These are phyloP conservation scores for Dicentrarchus labrax DNA, from an alignment of 2,113 vertebrate genomes.

Conservation along the genomic window DNA sequence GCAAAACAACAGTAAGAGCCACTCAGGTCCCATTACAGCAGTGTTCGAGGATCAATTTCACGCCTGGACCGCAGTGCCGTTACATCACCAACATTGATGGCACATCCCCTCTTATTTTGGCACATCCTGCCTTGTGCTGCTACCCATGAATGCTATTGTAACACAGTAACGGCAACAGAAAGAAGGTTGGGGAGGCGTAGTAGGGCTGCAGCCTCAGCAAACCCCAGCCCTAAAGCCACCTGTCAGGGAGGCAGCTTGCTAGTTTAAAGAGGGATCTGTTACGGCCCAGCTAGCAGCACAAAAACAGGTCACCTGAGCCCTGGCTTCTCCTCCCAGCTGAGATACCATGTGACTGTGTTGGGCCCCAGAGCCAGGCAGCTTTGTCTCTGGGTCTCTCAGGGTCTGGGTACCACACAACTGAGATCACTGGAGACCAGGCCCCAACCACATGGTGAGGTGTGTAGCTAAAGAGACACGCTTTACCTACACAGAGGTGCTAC, in stretches of 20 bases:
- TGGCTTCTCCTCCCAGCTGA: conserved; percentile 67
- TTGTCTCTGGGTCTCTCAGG: conserved; percentile 65
- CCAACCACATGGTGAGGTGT: conserved; percentile 34
- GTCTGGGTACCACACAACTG: conserved; percentile 65
- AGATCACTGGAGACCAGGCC: conserved; percentile 55
- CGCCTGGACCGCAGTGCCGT: conserved; percentile 52
- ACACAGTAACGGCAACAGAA: conserved; percentile 12
- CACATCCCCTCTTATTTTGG: conserved; percentile 22
- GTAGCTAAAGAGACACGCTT: conserved; percentile 33
- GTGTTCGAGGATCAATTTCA: conserved; percentile 70
- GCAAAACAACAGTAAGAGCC: conserved; percentile 54
- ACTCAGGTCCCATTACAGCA: conserved; percentile 58
- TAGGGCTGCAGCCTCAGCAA: conserved; percentile 40
- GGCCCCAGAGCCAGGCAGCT: conserved; percentile 57
- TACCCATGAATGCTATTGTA: conserved; percentile 35
- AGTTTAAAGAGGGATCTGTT: conserved; percentile 77
- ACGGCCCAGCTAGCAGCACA: conserved; percentile 73
- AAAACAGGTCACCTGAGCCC: conserved; percentile 82
- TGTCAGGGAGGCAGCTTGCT: conserved; percentile 70
- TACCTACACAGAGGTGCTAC: conserved; percentile 27
- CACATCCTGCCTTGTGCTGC: conserved; percentile 8
- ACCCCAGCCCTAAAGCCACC: conserved; percentile 67
- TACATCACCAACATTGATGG: conserved; percentile 65
- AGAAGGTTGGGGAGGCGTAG: conserved; percentile 33
- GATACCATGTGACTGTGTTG: conserved; percentile 68